Base-by-base conservation (phyloP, 2,888 invertebrate species). In the Macrophya annulata region DNA sequence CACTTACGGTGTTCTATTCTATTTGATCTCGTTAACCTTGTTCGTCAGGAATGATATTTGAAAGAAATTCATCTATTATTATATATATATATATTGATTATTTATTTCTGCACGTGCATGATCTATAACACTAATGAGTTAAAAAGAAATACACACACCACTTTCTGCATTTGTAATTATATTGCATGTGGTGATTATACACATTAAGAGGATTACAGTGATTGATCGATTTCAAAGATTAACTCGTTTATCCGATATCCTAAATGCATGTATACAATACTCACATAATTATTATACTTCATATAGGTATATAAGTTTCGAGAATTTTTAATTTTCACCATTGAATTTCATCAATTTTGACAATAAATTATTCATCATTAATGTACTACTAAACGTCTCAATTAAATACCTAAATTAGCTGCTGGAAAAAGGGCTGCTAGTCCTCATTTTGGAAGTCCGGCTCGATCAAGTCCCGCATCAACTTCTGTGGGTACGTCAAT, bases 401-500 rank as follows among this genome's bases (percentile, higher is more conserved):
- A 65, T 74, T 31, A 40, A 83, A 83, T 48, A 81, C 25, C 21
- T 62, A 71, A 65, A 86, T 84, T 90, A 92, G 92, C 90, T 84
- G 88, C 89, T 86, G 91, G 91, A 86, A 92, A 92, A 89, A 90
- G 89, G 87, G 91, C 92, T 72, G 87, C 88, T 86, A 92, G 92
- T 89, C 92, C 92, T 84, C 91, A 91, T 89, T 90, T 90, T 82
- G 93, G 93, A 90, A 93, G 93, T 86, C 93, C 93, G 87, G 92
- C 90, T 88, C 90, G 89, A 87, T 90, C 91, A 86, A 88, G 88
- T 88, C 88, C 90, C 72, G 88, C 90, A 85, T 88, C 91, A 85
- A 87, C 88, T 85, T 88, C 89, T 87, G 88, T 86, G 85, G 93
- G 93, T 93, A 93, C 89, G 92, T 91, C 25, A 45, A 45, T 15